These are phyloP conservation scores for Siphonodentalium dalli DNA, from an alignment of 2,888 invertebrate species.

Conservation along the genomic window DNA sequence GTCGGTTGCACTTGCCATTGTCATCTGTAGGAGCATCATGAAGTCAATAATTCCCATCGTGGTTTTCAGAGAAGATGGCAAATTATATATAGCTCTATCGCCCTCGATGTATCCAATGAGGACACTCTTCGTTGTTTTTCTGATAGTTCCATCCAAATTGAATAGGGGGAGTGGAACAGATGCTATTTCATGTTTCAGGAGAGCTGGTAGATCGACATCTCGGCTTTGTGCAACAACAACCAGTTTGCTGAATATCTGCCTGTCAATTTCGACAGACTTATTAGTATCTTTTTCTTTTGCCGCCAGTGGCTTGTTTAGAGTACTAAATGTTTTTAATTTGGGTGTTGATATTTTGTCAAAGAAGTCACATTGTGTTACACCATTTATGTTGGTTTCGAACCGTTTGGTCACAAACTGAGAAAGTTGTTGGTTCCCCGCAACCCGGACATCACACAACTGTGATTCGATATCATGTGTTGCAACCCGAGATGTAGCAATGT, in stretches of 20 bases:
- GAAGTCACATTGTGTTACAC: no score
- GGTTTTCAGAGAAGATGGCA: no score
- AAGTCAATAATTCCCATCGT: no score
- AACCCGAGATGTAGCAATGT: slow-evolving; percentile 13
- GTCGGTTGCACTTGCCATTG: no score
- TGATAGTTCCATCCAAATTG: slow-evolving; percentile 8
- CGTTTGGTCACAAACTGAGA: slow-evolving; percentile 1
- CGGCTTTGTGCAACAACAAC: slow-evolving; percentile 5
- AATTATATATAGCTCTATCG: no score
- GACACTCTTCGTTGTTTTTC: no score
- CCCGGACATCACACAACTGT: neutral
- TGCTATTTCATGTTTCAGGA: slow-evolving; percentile 1
- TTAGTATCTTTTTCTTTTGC: neutral
- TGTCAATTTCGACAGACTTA: slow-evolving; percentile 7
- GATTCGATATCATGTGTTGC: slow-evolving; percentile 1
- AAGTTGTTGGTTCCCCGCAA: neutral
- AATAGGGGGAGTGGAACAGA: slow-evolving; percentile 6
- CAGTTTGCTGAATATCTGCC: slow-evolving; percentile 8
- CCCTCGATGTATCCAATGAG: no score
- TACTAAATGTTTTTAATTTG: neutral
- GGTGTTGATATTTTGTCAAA: slow-evolving; percentile 1
- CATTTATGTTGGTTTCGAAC: neutral
- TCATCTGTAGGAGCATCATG: no score
- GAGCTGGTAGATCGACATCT: neutral
- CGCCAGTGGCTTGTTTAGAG: neutral